Evolutionary conservation across 2,113 vertebrate species (phyloP).

Genomic region (Dicentrarchus labrax): DNA sequence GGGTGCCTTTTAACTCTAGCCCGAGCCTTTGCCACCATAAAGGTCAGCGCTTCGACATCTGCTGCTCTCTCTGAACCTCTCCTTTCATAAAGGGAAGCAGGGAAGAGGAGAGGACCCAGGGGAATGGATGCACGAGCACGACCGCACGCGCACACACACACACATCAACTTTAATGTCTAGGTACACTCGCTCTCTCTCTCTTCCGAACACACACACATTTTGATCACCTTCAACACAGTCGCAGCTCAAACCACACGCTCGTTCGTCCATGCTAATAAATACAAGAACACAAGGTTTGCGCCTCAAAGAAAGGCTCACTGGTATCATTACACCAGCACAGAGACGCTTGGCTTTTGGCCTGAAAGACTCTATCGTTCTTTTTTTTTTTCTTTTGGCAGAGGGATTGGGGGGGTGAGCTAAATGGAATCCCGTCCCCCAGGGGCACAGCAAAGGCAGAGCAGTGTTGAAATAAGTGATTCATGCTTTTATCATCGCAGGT

Average conservation of each 20-base stretch:
- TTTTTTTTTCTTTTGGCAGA: slow-evolving; percentile 36
- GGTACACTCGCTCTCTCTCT: slow-evolving; percentile 2
- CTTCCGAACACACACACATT: slow-evolving; percentile 2
- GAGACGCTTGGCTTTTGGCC: slow-evolving; percentile 66
- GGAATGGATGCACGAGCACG: slow-evolving; percentile 58
- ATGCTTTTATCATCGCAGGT: slow-evolving; percentile 83
- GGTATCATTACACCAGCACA: slow-evolving; percentile 66
- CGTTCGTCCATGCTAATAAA: slow-evolving; percentile 35
- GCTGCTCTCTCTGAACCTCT: slow-evolving; percentile 80
- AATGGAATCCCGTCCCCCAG: slow-evolving; percentile 77
- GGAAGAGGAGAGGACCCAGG: slow-evolving; percentile 80
- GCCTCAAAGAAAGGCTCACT: slow-evolving; percentile 60
- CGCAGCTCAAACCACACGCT: slow-evolving; percentile 46
- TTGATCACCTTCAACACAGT: slow-evolving; percentile 35
- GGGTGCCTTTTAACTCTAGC: slow-evolving; percentile 74
- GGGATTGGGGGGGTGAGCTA: slow-evolving; percentile 46
- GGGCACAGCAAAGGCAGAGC: slow-evolving; percentile 73
- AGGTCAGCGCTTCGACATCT: slow-evolving; percentile 84
- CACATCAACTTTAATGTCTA: slow-evolving; percentile 50
- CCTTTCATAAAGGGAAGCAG: slow-evolving; percentile 77
- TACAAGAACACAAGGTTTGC: slow-evolving; percentile 53
- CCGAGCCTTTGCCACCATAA: slow-evolving; percentile 76
- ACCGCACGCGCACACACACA: slow-evolving; percentile 19
- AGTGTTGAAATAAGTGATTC: slow-evolving; percentile 85
- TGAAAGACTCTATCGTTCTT: slow-evolving; percentile 38